Conservation (phyloP, 2,888 invertebrate species). For the Hemithea aestivaria region DNA sequence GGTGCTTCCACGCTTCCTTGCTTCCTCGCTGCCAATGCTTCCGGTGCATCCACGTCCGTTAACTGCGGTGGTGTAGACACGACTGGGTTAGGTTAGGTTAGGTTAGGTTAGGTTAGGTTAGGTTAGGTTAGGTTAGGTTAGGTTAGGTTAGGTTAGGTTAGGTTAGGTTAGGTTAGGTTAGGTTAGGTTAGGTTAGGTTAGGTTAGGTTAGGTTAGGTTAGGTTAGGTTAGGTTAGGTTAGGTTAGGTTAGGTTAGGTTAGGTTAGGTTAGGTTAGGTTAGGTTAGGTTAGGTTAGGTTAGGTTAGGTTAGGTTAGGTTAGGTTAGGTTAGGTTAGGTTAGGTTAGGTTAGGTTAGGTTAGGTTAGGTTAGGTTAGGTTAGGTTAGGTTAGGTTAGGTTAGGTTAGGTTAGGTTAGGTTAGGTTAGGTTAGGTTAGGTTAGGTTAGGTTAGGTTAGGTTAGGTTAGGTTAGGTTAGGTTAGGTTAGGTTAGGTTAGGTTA, state of each 20-base stretch:
- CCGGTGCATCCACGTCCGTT: not conserved
- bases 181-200: slow-evolving; percentile 29
- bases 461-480: slow-evolving; percentile 32
- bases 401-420: slow-evolving; percentile 19
- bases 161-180: not conserved
- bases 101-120: not conserved
- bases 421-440: slow-evolving; percentile 15
- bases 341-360: slow-evolving; percentile 16
- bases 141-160: not conserved
- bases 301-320: slow-evolving; percentile 26
- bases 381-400: slow-evolving; percentile 22
- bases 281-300: slow-evolving; percentile 28
- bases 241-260: slow-evolving; percentile 29
- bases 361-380: slow-evolving; percentile 19
- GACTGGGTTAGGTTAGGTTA: not conserved
- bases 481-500: slow-evolving; percentile 22
- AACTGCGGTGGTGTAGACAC: not conserved
- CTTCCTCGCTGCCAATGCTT: not conserved
- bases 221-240: slow-evolving; percentile 31
- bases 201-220: slow-evolving; percentile 30
- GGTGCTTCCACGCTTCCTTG: too few species aligned
- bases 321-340: slow-evolving; percentile 22
- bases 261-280: slow-evolving; percentile 31
- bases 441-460: slow-evolving; percentile 27
- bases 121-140: not conserved